Base-by-base conservation (phyloP, 2,888 invertebrate species). In the Clepsis dumicolana region DNA sequence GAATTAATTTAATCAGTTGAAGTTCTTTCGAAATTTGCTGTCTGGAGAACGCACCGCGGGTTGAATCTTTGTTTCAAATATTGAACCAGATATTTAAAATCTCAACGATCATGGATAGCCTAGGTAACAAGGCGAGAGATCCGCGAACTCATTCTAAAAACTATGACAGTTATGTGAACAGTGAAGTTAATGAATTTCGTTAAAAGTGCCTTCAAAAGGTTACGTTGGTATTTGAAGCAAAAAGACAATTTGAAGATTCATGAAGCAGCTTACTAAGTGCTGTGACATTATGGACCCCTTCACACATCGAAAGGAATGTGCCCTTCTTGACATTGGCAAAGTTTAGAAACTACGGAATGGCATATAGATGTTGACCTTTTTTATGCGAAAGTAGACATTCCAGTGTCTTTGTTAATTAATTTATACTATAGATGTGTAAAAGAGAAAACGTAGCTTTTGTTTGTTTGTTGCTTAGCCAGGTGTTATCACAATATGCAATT, bases 391-490 rank as follows among this genome's bases (percentile, higher is more conserved):
- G 16, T 16, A 41, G 18, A 44, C 44, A 44, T 44, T 18, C 44
- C 44, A 18, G 18, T 44, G 44, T 16, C 7, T 44, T 44, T 44
- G 44, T 44, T 44, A 44, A 44, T 44, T 44, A 18, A 44, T 44
- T 44, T 7, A 16, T 16, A 8, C 44, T 44, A 16, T 44, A 44
- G 16, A 44, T 44, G 18, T 18, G n/a, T 44, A 18, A 44, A 18
- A 44, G 44, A 8, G 44, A 44, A 44, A 44, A 38, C 38, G 38
- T 44, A 44, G 2, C 4, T 7, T 44, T 44, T 44, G 18, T 44
- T 44, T 44, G 38, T 5, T 4, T 18, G 16, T 8, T 18, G 18
- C 16, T 16, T 41, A 16, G 1, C 18, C 4, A 18, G 8, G 44
- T 44, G 44, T 8, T 44, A 44, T 44, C 44, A 44, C 44, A 44